Conservation (phyloP, 2,113 vertebrate species). For the Ceyx cyanopectus region DNA sequence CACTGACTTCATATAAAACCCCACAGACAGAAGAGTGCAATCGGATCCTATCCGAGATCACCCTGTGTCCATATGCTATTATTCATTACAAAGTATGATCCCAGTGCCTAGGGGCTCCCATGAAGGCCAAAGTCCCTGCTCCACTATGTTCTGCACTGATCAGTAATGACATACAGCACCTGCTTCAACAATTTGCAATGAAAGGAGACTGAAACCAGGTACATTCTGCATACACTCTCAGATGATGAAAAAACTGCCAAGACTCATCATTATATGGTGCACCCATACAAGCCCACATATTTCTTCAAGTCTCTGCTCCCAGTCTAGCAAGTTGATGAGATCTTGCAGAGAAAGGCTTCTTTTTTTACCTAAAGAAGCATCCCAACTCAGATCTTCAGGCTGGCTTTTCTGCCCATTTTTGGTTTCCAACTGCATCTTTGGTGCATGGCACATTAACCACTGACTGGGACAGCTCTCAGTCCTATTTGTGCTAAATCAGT, state of each 20-base stretch:
- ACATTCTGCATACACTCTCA: background rate
- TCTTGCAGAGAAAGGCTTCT: background rate
- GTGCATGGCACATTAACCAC: background rate
- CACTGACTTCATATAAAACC: background rate
- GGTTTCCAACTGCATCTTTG: background rate
- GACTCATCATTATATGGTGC: background rate
- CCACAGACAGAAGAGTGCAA: background rate
- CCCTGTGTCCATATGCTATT: conserved; percentile 12
- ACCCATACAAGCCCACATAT: background rate
- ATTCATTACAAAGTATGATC: conserved; percentile 32
- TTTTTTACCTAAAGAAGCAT: background rate
- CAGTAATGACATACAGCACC: conserved; percentile 25
- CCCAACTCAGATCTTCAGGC: background rate
- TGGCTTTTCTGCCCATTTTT: background rate
- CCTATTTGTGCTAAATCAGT: background rate
- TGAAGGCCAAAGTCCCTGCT: conserved; percentile 22
- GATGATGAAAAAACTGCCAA: background rate
- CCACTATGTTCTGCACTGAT: conserved; percentile 1
- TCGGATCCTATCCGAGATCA: background rate
- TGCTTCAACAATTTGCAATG: conserved; percentile 12
- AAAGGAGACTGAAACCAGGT: background rate
- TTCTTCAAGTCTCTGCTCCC: background rate
- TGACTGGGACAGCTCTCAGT: background rate
- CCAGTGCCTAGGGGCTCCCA: conserved; percentile 11
- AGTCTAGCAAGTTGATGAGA: background rate